Percentiles rank a stretch among this genome's conserved stretches.
phyloP scores from a whole-genome alignment of 2,888 invertebrate species.

The Zhengitettix transpicula region DNA sequence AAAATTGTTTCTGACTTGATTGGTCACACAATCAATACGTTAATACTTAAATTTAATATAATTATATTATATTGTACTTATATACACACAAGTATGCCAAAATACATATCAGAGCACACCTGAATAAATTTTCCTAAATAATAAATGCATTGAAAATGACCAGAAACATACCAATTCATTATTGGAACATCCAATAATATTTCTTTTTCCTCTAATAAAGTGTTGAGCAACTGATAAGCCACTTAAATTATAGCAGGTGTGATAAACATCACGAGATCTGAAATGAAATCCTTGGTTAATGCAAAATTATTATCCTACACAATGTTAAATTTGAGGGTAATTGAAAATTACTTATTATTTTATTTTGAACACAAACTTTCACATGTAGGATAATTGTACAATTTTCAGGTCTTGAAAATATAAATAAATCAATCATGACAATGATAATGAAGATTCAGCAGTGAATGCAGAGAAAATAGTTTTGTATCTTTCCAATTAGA shows the following conservation, averaged over 20 bases:
- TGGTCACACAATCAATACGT: not conserved
- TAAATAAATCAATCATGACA: no score
- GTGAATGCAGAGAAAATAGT: no score
- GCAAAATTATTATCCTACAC: no score
- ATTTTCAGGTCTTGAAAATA: no score
- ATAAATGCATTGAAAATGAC: constrained; percentile 1
- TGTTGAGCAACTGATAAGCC: constrained; percentile 90
- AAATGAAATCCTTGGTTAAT: not conserved
- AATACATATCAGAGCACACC: not conserved
- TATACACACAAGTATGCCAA: not conserved
- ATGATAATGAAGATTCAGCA: no score
- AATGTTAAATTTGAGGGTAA: no score
- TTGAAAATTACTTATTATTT: no score
- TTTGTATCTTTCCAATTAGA: no score
- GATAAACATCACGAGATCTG: constrained; percentile 81
- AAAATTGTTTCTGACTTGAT: not conserved
- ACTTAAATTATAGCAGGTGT: constrained; percentile 91
- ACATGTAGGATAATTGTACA: no score
- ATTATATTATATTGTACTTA: not conserved
- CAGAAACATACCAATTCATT: constrained; percentile 45
- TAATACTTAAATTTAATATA: not conserved
- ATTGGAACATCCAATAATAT: constrained; percentile 43
- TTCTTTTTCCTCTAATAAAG: constrained; percentile 16
- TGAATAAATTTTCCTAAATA: not conserved
- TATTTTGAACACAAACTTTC: no score